phyloP scores from a whole-genome alignment of 2,113 vertebrate species.

The Ascaphus truei region DNA sequence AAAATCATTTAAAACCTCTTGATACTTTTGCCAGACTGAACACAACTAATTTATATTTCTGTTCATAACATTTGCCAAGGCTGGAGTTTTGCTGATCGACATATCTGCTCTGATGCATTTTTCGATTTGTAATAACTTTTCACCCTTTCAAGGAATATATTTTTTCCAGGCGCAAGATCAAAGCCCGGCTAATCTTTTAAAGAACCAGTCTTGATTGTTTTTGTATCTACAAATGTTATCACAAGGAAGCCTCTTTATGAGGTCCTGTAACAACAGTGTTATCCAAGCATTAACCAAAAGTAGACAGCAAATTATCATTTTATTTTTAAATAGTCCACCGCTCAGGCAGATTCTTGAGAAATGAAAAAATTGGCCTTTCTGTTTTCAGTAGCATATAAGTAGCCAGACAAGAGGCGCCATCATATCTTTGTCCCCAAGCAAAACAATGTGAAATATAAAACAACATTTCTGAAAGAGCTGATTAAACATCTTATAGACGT shows the following conservation, averaged over 20 bases:
- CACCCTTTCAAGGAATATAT: conserved; percentile 52
- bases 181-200: conserved; percentile 53
- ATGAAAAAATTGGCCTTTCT: conserved; percentile 26
- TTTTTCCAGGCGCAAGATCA: conserved; percentile 52
- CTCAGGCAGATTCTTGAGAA: conserved; percentile 22
- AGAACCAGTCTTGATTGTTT: conserved; percentile 43
- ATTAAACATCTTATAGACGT: conserved; percentile 10
- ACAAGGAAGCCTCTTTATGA: conserved; percentile 44
- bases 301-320: conserved; percentile 43
- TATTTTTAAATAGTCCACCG: conserved; percentile 30
- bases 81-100: not conserved
- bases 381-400: conserved; percentile 49
- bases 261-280: conserved; percentile 42
- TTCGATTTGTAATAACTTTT: conserved; percentile 42
- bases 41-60: conserved; percentile 6
- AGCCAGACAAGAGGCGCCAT: conserved; percentile 39
- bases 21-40: too few relatives aligned
- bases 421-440: conserved; percentile 49
- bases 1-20: too few relatives aligned
- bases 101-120: conserved; percentile 45
- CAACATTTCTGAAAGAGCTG: conserved; percentile 38
- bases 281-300: conserved; percentile 48
- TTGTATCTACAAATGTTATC: conserved; percentile 51
- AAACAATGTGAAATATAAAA: conserved; percentile 45
- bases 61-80: not conserved